Conservation (phyloP, 1,140 invertebrate genomes). For the Medauroidea extradentata region DNA sequence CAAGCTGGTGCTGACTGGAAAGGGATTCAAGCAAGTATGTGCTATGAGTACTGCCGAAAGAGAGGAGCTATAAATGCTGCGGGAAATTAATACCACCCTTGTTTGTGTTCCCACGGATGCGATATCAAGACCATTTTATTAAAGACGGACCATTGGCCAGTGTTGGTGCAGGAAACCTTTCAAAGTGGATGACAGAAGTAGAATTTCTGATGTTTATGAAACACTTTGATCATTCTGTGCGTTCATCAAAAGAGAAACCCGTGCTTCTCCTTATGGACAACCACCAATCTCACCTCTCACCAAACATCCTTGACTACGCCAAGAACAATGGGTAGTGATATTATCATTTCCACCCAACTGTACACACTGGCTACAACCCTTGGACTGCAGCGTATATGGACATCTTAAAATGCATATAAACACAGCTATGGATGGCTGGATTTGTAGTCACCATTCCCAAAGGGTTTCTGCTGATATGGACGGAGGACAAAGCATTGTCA, state of each 20-base stretch:
- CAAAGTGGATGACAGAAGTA: slow-evolving; percentile 38
- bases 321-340: slow-evolving; percentile 34
- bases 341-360: slow-evolving; percentile 36
- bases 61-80: slow-evolving; percentile 36
- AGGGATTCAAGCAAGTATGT: slow-evolving; percentile 37
- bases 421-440: neutral
- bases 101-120: no score
- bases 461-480: neutral
- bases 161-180: slow-evolving; percentile 29
- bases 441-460: neutral
- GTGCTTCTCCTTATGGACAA: slow-evolving; percentile 43
- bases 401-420: neutral
- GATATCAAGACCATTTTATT: slow-evolving; percentile 34
- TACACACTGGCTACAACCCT: slow-evolving; percentile 17
- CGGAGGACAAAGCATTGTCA: slow-evolving; percentile 10
- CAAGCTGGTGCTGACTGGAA: slow-evolving; percentile 23
- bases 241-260: slow-evolving; percentile 29
- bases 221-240: slow-evolving; percentile 39
- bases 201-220: slow-evolving; percentile 34
- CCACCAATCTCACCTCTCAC: slow-evolving; percentile 34
- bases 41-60: slow-evolving; percentile 33
- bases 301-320: slow-evolving; percentile 30
- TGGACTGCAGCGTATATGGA: neutral
- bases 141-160: slow-evolving; percentile 32
- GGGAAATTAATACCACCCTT: slow-evolving; percentile 43